These are phyloP conservation scores for Melanaphis sacchari DNA, from an alignment of 1,140 invertebrate genomes.

Conservation along the genomic window DNA sequence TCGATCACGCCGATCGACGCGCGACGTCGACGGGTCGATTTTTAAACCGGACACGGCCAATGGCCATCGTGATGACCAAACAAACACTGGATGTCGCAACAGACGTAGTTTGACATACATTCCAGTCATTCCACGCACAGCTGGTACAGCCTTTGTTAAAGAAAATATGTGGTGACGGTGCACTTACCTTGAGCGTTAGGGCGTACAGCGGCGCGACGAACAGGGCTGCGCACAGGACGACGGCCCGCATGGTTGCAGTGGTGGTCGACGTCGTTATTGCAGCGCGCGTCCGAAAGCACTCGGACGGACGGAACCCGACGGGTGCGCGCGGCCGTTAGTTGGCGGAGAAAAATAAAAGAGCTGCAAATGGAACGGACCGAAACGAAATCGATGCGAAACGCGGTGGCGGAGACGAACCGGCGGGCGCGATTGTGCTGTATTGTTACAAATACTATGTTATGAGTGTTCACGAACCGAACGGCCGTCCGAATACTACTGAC, in stretches of 20 bases:
- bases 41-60: neutral
- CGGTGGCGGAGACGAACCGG: neutral
- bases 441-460: neutral
- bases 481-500: conserved; percentile 8
- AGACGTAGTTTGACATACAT: neutral
- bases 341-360: neutral
- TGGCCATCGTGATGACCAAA: neutral
- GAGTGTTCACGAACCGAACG: neutral
- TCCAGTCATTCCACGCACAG: neutral
- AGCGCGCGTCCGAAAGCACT: neutral
- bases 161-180: neutral
- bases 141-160: no score
- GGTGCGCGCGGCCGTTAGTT: neutral
- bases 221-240: conserved; percentile 56
- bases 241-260: conserved; percentile 39
- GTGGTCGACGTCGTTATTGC: neutral
- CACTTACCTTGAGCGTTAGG: conserved; percentile 44
- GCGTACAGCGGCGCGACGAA: conserved; percentile 48
- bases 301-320: neutral
- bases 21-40: neutral
- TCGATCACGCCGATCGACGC: neutral
- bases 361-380: neutral
- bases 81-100: neutral
- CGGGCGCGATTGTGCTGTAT: neutral
- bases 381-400: neutral